A percentile compares a stretch with the other conserved stretches of the same genome.
Evolutionary conservation across 2,797 vertebrate genomes (phyloP).

Genomic region (Chaunax sp.): DNA sequence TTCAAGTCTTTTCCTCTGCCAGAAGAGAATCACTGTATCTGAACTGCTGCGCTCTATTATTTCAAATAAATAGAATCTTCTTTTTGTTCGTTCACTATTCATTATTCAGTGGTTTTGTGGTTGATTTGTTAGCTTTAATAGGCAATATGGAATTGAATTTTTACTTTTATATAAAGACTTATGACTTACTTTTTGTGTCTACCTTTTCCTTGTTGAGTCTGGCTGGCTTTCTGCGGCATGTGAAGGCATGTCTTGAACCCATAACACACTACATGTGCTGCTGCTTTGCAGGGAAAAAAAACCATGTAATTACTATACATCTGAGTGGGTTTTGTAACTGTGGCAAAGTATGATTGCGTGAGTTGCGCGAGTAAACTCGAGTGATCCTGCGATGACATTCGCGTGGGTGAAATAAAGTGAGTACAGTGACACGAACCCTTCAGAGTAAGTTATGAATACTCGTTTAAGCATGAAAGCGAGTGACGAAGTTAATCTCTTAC

Average conservation of each 20-base stretch:
- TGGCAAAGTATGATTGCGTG: conserved; percentile 3
- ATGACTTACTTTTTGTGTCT: conserved; percentile 3
- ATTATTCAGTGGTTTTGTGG: conserved; percentile 25
- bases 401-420: too few relatives aligned
- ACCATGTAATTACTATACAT: conserved; percentile 26
- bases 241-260: not conserved
- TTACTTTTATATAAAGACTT: not conserved
- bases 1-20: conserved; percentile 57
- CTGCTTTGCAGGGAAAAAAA: conserved; percentile 17
- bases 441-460: too few relatives aligned
- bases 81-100: conserved; percentile 33
- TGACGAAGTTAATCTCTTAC: too few relatives aligned
- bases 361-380: not conserved
- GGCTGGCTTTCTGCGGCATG: not conserved
- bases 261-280: conserved; percentile 26
- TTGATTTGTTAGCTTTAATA: conserved; percentile 36
- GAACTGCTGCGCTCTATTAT: conserved; percentile 50
- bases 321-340: conserved; percentile 7
- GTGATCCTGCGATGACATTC: too few relatives aligned
- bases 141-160: conserved; percentile 13
- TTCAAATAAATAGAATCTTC: conserved; percentile 52
- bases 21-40: conserved; percentile 55
- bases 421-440: too few relatives aligned
- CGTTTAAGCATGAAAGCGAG: too few relatives aligned
- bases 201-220: not conserved